Conservation (phyloP, 2,113 vertebrate species). For the Dicaeum eximium region DNA sequence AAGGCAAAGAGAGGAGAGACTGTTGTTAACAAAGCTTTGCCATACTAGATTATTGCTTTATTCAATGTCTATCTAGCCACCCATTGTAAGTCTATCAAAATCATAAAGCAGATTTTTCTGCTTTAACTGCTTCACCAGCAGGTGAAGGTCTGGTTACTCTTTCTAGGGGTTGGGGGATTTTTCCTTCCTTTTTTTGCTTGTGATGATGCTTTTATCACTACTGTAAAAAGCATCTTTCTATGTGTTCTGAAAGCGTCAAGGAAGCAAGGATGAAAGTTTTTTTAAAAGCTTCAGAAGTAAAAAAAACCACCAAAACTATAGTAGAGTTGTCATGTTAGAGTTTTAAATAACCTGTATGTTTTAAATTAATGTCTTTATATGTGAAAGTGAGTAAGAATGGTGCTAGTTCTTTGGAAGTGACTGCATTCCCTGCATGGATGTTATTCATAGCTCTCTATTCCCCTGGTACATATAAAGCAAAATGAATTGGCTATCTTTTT, state of each 20-base stretch:
- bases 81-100: neutral
- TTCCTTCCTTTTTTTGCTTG: neutral
- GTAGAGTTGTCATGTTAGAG: neutral
- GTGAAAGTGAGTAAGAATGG: neutral
- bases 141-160: neutral
- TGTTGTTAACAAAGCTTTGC: neutral
- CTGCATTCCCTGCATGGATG: constrained; percentile 68
- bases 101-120: neutral
- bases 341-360: neutral
- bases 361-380: neutral
- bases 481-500: constrained; percentile 79
- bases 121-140: too few species aligned
- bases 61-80: neutral
- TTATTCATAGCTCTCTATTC: constrained; percentile 80
- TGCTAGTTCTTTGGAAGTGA: neutral
- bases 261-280: neutral
- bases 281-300: neutral
- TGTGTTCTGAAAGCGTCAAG: neutral
- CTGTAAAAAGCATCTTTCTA: neutral
- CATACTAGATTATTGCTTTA: neutral
- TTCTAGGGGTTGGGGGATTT: neutral
- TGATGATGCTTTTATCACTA: neutral
- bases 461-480: constrained; percentile 70
- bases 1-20: neutral
- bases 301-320: neutral